A percentile compares a stretch with the other conserved stretches of the same genome.
Conservation (phyloP, 2,888 invertebrate genomes). For the Achlya flavicornis region DNA sequence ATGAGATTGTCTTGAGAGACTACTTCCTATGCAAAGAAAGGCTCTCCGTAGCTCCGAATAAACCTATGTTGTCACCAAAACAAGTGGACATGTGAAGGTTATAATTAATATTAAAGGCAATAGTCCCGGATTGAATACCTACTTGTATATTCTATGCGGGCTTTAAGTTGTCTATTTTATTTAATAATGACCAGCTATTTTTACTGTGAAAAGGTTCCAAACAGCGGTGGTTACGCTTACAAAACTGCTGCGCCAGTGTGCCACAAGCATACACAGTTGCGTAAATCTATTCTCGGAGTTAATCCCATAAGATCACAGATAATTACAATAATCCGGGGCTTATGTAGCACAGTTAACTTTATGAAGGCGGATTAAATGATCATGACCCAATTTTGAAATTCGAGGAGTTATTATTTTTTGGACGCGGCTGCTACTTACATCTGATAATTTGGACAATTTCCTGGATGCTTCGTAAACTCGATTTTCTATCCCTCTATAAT, state of each 20-base stretch:
- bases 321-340: constrained; percentile 10
- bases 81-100: too few relatives aligned
- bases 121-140: too few relatives aligned
- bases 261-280: constrained; percentile 10
- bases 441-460: background rate
- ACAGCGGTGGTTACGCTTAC: background rate
- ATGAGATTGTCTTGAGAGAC: too few relatives aligned
- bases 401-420: background rate
- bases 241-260: constrained; percentile 3
- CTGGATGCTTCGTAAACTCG: background rate
- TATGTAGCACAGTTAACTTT: constrained; percentile 10
- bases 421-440: background rate
- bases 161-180: too few relatives aligned
- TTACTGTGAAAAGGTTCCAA: background rate
- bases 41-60: too few relatives aligned
- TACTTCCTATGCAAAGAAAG: too few relatives aligned
- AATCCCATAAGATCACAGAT: constrained; percentile 11
- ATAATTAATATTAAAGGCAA: too few relatives aligned
- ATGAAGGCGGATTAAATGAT: background rate
- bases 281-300: constrained; percentile 16
- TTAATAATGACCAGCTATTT: too few relatives aligned
- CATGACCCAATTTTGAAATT: background rate
- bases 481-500: too few relatives aligned
- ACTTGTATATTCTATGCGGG: too few relatives aligned
- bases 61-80: too few relatives aligned